These are phyloP conservation scores for Chinchilla lanigera DNA, from an alignment of 2,113 vertebrate species.

Conservation along the genomic window DNA sequence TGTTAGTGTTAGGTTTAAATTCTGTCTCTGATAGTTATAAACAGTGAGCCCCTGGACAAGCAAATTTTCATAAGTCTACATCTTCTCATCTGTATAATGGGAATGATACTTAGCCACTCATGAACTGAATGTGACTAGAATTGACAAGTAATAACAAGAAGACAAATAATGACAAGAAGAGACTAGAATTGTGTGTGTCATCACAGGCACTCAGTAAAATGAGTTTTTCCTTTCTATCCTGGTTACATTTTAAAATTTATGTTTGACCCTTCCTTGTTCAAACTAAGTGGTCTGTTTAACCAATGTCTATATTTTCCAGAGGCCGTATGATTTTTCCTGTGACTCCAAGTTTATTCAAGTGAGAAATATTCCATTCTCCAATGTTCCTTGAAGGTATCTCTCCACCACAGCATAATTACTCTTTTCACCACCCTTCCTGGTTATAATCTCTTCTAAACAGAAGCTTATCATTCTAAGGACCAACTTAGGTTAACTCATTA, in stretches of 20 bases:
- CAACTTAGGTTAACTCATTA: not conserved
- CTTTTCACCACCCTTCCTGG: not conserved
- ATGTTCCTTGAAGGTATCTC: not conserved
- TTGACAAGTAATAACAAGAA: no score
- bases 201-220: not conserved
- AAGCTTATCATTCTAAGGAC: not conserved
- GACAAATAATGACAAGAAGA: constrained; percentile 19
- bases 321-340: not conserved
- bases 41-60: not conserved
- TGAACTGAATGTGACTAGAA: no score
- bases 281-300: not conserved
- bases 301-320: not conserved
- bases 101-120: not conserved
- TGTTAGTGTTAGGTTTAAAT: constrained; percentile 36
- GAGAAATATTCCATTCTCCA: not conserved
- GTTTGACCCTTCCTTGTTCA: not conserved
- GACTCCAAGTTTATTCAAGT: constrained; percentile 41
- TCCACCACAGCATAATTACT: not conserved
- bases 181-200: not conserved
- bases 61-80: not conserved
- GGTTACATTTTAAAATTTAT: constrained; percentile 12
- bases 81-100: not conserved
- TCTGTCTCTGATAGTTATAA: not conserved
- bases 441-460: constrained; percentile 9
- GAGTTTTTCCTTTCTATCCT: not conserved